Base-by-base conservation (phyloP, 2,113 vertebrate species). In the Ondatra zibethicus region DNA sequence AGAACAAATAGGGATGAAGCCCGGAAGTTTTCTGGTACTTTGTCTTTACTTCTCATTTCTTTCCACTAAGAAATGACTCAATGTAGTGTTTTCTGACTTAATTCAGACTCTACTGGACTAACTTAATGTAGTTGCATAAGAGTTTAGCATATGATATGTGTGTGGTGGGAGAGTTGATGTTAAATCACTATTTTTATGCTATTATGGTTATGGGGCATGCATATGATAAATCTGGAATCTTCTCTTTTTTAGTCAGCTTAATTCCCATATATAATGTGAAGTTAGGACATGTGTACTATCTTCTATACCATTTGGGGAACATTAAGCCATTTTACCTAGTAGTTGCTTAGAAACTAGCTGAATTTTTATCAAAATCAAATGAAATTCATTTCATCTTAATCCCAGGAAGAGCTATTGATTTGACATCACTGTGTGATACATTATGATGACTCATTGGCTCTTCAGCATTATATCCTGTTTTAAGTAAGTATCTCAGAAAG, bases 371-470 rank as follows among this genome's bases (percentile, higher is more conserved):
- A 31, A 94, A 95, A 87, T 87, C 94, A 47, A 84, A 92, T 95
- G 70, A 95, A 95, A 94, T 90, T 75, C 12, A 93, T 68, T 80
- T 77, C 39, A 85, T 94, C 97, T 95, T 95, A 96, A 96, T 86
- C 90, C 89, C 72, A 96, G n/a, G 27, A 58, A n/a, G 84, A 94
- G 42, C 90, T 96, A 87, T 97, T 96, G 78, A 96, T 89, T 93
- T 96, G 94, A 89, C 78, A n/a, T 80, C 80, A 77, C 70, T 4
- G 0, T 87, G 82, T 89, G 47, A 78, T 96, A 47, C 5, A 65
- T 94, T 92, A 77, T 94, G 95, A 85, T 93, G 89, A 96, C 70
- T 94, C 92, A 93, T 85, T 31, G 50, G 91, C 72, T 97, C 25
- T 94, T 96, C 68, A 92, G 52, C 73, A 73, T 93, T 95, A 45